A percentile compares a stretch with the other conserved stretches of the same genome.
Conservation (phyloP, 2,888 invertebrate genomes). For the Strigamia crassipes region DNA sequence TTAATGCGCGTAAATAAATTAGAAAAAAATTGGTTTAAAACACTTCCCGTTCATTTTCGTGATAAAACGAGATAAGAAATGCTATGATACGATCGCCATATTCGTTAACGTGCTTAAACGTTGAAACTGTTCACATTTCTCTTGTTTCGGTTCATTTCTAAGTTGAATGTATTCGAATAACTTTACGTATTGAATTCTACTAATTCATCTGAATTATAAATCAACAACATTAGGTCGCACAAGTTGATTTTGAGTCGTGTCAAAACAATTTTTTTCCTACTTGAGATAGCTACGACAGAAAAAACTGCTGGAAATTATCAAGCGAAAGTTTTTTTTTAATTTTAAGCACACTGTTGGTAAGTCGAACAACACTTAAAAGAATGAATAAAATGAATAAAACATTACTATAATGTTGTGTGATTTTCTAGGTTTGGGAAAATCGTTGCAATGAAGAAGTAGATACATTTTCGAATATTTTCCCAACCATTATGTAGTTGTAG, state of each 20-base stretch:
- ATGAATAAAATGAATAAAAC: neutral
- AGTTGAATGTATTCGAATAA: neutral
- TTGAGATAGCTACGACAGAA: neutral
- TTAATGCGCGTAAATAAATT: neutral
- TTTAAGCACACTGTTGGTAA: neutral
- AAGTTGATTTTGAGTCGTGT: neutral
- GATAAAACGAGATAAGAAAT: slow-evolving; percentile 30
- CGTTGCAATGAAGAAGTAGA: neutral
- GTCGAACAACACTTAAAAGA: neutral
- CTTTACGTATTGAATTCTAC: neutral
- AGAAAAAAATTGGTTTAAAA: neutral
- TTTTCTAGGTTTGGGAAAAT: neutral
- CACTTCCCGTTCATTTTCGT: neutral
- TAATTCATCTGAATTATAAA: neutral
- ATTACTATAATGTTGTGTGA: neutral
- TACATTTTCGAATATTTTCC: neutral
- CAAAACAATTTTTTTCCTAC: neutral
- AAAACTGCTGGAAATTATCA: neutral
- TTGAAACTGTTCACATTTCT: neutral
- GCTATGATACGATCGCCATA: slow-evolving; percentile 22
- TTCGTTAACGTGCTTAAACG: slow-evolving; percentile 22
- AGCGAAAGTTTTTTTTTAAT: neutral
- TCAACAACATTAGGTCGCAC: neutral
- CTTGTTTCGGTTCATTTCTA: neutral
- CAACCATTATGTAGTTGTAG: slow-evolving; percentile 5